Percentiles rank a stretch among this genome's conserved stretches.
phyloP scores from a whole-genome alignment of 2,113 vertebrate genomes.

The Pangasianodon gigas region DNA sequence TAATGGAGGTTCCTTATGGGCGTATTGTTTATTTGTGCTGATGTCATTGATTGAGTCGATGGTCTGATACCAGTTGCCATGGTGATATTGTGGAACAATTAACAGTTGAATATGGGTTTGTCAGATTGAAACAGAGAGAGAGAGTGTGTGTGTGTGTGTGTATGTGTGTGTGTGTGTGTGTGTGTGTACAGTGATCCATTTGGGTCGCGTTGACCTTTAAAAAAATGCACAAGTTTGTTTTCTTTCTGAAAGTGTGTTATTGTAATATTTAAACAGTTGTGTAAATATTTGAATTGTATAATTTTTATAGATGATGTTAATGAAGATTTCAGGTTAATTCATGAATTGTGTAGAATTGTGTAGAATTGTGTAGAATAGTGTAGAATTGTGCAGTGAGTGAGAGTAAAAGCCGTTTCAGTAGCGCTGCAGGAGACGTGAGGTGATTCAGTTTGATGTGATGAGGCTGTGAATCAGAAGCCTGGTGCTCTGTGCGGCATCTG shows the following conservation, averaged over 20 bases:
- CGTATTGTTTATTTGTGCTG: background rate
- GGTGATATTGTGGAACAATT: slow-evolving; percentile 39
- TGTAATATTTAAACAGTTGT: background rate
- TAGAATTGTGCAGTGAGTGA: background rate
- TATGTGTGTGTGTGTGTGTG: background rate
- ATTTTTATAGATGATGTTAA: background rate
- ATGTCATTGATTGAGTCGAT: slow-evolving; percentile 30
- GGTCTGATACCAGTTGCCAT: slow-evolving; percentile 39
- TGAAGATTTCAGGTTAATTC: background rate
- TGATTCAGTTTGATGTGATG: slow-evolving; percentile 20
- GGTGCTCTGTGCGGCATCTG: slow-evolving; percentile 3
- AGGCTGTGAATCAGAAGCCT: slow-evolving; percentile 19
- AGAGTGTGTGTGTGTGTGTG: background rate
- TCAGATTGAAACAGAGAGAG: slow-evolving; percentile 13
- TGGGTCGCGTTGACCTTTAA: background rate
- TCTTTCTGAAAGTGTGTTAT: background rate
- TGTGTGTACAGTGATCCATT: background rate
- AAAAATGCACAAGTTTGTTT: too few species aligned
- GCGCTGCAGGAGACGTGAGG: background rate
- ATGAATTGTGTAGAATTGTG: background rate
- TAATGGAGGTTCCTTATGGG: background rate
- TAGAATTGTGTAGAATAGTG: background rate
- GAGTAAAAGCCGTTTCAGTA: background rate
- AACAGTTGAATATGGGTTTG: slow-evolving; percentile 35
- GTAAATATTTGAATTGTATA: background rate